Evolutionary conservation across 1,140 invertebrate genomes (phyloP), one percentile per base, ranked within the genome.

Genomic region (Drosophila kepulauana): DNA sequence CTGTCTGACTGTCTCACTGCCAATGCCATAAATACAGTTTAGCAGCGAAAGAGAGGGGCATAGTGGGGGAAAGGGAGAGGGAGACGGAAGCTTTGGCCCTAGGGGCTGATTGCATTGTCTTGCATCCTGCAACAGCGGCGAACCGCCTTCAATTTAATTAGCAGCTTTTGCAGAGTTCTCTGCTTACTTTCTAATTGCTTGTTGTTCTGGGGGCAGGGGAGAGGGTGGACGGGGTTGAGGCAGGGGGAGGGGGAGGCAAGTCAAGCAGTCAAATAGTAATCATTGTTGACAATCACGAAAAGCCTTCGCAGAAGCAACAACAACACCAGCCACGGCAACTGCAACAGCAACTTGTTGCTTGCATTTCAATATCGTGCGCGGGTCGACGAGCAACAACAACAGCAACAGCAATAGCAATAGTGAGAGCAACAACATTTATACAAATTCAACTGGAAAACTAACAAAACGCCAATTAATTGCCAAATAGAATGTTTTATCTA

Each of bases 401-500:
- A 69, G 13, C 43, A 43, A 5, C 11, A 79, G 48, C 78, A 51
- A 62, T 63, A 69, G 77, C 65, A 66, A 28, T 13, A 52, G 16
- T 13, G 28, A 41, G 13, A 35, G 25, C 43, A 71, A 56, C 43
- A 74, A 79, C 68, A 65, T 82, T 88, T 87, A 87, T 82, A 88
- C 84, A 87, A 87, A 87, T 87, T 86, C 84, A 75, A 82, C 69
- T 87, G 84, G 84, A 88, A 88, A 85, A 89, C 81, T 85, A 81
- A 88, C 85, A 88, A 88, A 88, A 88, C 77, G 85, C 85, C 81
- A 88, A 88, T 88, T 88, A 88, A 88, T 88, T 88, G 85, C 85
- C 86, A 88, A 88, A 88, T 88, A 89, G 85, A 88, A 89, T 89
- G 85, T 88, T 88, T 88, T 88, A 88, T 88, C 85, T 88, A 89